phyloP scores from a whole-genome alignment of 2,113 vertebrate genomes.

The Malurus alboscapulatus region DNA sequence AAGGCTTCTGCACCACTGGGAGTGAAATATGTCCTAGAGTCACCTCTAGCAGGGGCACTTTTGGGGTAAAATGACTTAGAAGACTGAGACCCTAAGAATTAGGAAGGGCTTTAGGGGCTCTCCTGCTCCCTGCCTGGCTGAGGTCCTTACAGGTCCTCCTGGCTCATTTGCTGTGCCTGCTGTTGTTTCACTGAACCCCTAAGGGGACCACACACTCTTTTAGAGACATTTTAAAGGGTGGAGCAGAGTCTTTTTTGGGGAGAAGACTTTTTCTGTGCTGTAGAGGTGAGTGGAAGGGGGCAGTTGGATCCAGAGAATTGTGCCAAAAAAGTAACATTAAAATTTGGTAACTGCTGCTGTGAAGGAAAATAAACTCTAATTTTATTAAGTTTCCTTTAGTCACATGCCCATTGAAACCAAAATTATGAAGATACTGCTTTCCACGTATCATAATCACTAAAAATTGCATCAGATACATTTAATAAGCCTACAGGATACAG shows the following conservation, averaged over 20 bases:
- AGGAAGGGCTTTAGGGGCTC: background rate
- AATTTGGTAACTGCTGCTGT: background rate
- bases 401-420: background rate
- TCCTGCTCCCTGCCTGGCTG: background rate
- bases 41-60: background rate
- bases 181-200: background rate
- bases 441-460: background rate
- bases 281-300: background rate
- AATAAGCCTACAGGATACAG: background rate
- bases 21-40: rapidly evolving
- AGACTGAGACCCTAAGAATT: background rate
- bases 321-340: background rate
- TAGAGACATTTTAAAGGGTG: background rate
- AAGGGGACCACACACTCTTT: rapidly evolving
- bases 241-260: rapidly evolving
- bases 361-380: background rate
- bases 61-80: background rate
- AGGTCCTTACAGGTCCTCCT: background rate
- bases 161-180: background rate
- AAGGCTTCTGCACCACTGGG: background rate
- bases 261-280: background rate
- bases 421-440: background rate
- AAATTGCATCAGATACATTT: background rate
- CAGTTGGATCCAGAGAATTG: background rate
- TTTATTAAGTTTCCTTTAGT: background rate